These are phyloP conservation scores for Zhuqinia jingwanae DNA, from an alignment of 2,888 invertebrate genomes.

Conservation along the genomic window DNA sequence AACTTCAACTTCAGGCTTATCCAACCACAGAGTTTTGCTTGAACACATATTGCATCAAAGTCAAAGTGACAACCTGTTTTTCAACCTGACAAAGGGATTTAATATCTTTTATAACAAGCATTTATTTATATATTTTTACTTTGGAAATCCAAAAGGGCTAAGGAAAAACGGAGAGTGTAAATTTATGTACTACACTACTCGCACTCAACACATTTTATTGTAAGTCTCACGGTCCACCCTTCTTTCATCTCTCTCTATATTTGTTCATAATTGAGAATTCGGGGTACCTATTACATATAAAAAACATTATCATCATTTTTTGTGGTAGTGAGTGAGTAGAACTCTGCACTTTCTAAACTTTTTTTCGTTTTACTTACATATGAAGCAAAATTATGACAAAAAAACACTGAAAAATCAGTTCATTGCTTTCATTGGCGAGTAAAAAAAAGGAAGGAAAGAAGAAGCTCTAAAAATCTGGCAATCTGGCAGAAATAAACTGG, in stretches of 20 bases:
- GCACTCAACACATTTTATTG: slow-evolving; percentile 30
- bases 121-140: slow-evolving; percentile 20
- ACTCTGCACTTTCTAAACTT: no score
- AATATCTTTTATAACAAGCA: not conserved
- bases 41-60: slow-evolving; percentile 46
- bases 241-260: not conserved
- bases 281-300: not conserved
- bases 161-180: slow-evolving; percentile 35
- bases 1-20: slow-evolving; percentile 4
- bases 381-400: no score
- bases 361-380: no score
- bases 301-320: slow-evolving; percentile 37
- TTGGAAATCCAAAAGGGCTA: slow-evolving; percentile 5
- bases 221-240: slow-evolving; percentile 2
- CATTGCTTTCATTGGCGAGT: slow-evolving; percentile 68
- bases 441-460: slow-evolving; percentile 7
- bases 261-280: not conserved
- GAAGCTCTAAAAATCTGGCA: slow-evolving; percentile 59
- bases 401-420: slow-evolving; percentile 58
- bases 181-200: slow-evolving; percentile 49
- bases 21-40: slow-evolving; percentile 1
- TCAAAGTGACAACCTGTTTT: slow-evolving; percentile 45
- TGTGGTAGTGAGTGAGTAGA: no score
- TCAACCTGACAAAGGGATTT: not conserved
- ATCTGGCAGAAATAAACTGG: slow-evolving; percentile 43